These are phyloP conservation scores for Tokudaia tokunoshimensis DNA, from an alignment of 2,797 vertebrate genomes.

Conservation along the genomic window DNA sequence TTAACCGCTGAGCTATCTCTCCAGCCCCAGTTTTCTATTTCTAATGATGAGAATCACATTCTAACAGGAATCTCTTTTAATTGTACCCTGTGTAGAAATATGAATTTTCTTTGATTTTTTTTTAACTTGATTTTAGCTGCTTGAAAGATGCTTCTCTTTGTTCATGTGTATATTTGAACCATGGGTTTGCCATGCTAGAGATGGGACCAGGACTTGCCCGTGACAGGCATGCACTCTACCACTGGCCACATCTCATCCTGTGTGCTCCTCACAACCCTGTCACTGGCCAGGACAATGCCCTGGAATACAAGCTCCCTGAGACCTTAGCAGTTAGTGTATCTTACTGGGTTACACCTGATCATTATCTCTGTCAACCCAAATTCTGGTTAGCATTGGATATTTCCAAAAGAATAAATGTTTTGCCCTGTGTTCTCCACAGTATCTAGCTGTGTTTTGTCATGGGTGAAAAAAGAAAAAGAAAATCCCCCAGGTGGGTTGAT, in stretches of 20 bases:
- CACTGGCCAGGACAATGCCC: not conserved
- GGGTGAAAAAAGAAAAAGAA: not conserved
- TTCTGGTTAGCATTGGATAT: not conserved
- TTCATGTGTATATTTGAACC: not conserved
- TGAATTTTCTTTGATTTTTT: too few species aligned
- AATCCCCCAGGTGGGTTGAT: rapidly evolving
- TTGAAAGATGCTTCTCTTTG: not conserved
- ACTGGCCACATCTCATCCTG: not conserved
- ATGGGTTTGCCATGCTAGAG: not conserved
- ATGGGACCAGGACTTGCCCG: not conserved
- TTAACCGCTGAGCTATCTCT: not conserved
- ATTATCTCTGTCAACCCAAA: not conserved
- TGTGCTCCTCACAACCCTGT: not conserved
- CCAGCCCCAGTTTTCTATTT: not conserved
- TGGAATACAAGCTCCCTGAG: not conserved
- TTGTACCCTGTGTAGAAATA: not conserved
- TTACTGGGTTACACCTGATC: not conserved
- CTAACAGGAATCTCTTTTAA: not conserved
- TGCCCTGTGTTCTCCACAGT: rapidly evolving
- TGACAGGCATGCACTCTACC: not conserved
- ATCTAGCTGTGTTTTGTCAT: not conserved
- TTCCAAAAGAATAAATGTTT: not conserved
- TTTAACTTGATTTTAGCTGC: not conserved
- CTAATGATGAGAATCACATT: not conserved
- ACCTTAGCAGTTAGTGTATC: not conserved